These are phyloP conservation scores for Xylota segnis DNA, from an alignment of 2,888 invertebrate species.

Conservation along the genomic window DNA sequence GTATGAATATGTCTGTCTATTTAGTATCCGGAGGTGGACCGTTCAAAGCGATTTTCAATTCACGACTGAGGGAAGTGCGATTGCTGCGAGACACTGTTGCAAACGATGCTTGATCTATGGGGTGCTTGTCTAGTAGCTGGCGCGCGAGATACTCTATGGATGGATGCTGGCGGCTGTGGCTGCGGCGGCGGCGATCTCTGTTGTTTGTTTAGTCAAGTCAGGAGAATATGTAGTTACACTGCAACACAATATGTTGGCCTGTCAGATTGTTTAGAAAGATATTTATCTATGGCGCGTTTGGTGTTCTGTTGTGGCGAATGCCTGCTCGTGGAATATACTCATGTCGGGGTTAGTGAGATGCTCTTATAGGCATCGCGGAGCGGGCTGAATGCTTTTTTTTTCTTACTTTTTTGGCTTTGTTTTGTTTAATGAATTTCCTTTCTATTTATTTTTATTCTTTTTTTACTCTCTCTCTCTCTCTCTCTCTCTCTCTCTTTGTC, in stretches of 20 bases:
- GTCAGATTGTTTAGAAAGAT: constrained; percentile 65
- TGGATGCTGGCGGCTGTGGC: constrained; percentile 38
- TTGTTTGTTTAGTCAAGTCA: constrained; percentile 57
- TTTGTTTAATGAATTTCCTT: constrained; percentile 74
- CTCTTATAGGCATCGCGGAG: constrained; percentile 72
- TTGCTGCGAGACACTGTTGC: constrained; percentile 9
- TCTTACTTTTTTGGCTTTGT: constrained; percentile 56
- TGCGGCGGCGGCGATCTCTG: constrained; percentile 55
- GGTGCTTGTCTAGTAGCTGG: constrained; percentile 39
- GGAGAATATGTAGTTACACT: constrained; percentile 43
- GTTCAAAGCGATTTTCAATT: constrained; percentile 60
- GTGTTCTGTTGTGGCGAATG: constrained; percentile 66
- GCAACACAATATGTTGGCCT: constrained; percentile 54
- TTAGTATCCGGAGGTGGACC: constrained; percentile 43
- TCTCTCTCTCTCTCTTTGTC: constrained; percentile 15
- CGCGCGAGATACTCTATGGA: constrained; percentile 15
- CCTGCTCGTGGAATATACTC: constrained; percentile 66
- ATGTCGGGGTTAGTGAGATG: constrained; percentile 63
- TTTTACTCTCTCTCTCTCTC: constrained; percentile 36
- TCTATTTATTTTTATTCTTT: constrained; percentile 67
- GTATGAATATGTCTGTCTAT: background rate
- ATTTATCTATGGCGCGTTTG: constrained; percentile 57
- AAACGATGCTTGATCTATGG: constrained; percentile 59
- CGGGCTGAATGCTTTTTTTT: constrained; percentile 41
- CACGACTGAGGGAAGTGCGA: constrained; percentile 54